Evolutionary conservation across 2,888 invertebrate genomes (phyloP).

Genomic region (Sinotaia quadrata): DNA sequence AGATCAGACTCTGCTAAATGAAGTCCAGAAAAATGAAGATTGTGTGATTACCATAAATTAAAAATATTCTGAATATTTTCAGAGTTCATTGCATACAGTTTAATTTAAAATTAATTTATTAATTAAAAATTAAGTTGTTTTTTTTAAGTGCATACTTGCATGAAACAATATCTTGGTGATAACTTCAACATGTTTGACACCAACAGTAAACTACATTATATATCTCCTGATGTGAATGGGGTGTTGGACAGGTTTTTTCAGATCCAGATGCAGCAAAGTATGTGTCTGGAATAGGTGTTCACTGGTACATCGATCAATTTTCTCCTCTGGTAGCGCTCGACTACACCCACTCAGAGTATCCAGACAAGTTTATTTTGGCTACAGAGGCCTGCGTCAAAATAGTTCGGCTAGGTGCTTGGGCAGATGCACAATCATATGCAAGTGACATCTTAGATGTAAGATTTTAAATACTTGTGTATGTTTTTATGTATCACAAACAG

Average conservation of each 20-base stretch:
- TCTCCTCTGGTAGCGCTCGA: constrained; percentile 77
- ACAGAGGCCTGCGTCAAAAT: constrained; percentile 80
- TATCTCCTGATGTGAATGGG: too few species aligned
- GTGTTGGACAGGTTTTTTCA: constrained; percentile 59
- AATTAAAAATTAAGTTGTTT: too few species aligned
- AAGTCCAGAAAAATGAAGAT: too few species aligned
- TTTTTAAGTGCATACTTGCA: too few species aligned
- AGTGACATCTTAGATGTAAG: constrained; percentile 79
- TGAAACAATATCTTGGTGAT: too few species aligned
- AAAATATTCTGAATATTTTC: too few species aligned
- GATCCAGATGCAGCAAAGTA: constrained; percentile 68
- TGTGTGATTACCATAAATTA: too few species aligned
- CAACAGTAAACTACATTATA: too few species aligned
- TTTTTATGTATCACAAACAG: not conserved
- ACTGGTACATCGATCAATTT: constrained; percentile 85
- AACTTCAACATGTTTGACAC: too few species aligned
- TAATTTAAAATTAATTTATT: too few species aligned
- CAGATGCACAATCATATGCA: constrained; percentile 80
- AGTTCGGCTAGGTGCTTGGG: constrained; percentile 84
- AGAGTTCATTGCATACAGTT: too few species aligned
- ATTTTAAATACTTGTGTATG: not conserved
- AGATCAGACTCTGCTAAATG: too few species aligned
- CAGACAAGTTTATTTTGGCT: constrained; percentile 82
- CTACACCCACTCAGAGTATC: constrained; percentile 77
- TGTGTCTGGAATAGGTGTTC: constrained; percentile 83